A percentile compares a stretch with the other conserved stretches of the same genome.
These are phyloP conservation scores for Aphis gossypii DNA, from an alignment of 1,140 invertebrate genomes.

Conservation along the genomic window DNA sequence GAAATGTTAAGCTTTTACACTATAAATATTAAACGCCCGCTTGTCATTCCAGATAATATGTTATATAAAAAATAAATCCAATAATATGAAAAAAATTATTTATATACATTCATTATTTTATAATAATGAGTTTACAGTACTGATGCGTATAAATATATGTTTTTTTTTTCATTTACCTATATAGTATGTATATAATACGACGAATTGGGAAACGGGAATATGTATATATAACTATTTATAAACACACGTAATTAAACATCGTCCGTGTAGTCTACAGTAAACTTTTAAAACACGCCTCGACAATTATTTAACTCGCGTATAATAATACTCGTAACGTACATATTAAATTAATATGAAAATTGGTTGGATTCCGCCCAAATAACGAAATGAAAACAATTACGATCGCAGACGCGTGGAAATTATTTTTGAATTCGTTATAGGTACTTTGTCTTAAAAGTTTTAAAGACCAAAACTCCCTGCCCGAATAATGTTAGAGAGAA, in stretches of 20 bases:
- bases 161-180: not conserved
- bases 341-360: conserved; percentile 29
- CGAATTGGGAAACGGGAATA: not conserved
- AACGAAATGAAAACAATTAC: conserved; percentile 26
- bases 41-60: not conserved
- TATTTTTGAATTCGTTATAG: conserved; percentile 22
- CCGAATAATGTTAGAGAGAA: too few relatives aligned
- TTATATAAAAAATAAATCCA: not conserved
- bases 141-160: not conserved
- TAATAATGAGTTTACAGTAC: not conserved
- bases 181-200: not conserved
- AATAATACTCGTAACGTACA: not conserved
- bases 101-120: not conserved
- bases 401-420: conserved; percentile 17
- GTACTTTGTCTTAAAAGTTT: not conserved
- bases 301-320: not conserved
- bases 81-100: not conserved
- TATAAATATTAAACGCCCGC: not conserved
- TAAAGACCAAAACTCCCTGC: not conserved
- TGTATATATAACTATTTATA: not conserved
- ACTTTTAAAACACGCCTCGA: conserved; percentile 1
- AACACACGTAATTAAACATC: not conserved
- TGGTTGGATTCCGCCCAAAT: conserved; percentile 14
- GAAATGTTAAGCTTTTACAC: not conserved
- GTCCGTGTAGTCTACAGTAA: not conserved